A percentile compares a stretch with the other conserved stretches of the same genome.
These are phyloP conservation scores for Scytalopus superciliaris DNA, from an alignment of 2,113 vertebrate species.

Conservation along the genomic window DNA sequence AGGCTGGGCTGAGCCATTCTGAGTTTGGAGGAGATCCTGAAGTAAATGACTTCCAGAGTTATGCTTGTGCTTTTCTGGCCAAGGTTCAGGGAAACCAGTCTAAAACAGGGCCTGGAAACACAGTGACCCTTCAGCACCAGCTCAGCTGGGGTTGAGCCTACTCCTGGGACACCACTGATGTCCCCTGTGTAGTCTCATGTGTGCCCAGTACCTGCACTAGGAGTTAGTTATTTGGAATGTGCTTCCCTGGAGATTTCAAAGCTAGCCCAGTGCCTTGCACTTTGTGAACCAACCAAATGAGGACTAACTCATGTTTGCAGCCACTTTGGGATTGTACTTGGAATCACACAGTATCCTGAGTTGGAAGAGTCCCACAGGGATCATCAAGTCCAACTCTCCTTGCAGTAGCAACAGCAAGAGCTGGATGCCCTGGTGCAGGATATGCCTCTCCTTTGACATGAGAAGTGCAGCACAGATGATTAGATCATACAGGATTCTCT, in stretches of 20 bases:
- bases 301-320: background rate
- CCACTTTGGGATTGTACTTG: background rate
- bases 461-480: background rate
- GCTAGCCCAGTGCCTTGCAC: background rate
- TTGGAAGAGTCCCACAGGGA: background rate
- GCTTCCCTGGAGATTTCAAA: background rate
- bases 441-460: background rate
- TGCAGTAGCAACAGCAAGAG: background rate
- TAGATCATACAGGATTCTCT: background rate
- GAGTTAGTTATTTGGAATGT: background rate
- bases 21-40: background rate
- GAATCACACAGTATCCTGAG: background rate
- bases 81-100: background rate
- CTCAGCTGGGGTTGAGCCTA: background rate
- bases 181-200: too few species aligned
- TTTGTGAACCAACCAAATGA: background rate
- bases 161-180: accelerated
- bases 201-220: background rate
- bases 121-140: accelerated
- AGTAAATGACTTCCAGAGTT: background rate
- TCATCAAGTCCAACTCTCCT: background rate
- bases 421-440: background rate
- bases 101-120: background rate
- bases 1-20: background rate
- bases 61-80: background rate